Conservation (phyloP, 1,140 invertebrate species). For the Portunus trituberculatus region DNA sequence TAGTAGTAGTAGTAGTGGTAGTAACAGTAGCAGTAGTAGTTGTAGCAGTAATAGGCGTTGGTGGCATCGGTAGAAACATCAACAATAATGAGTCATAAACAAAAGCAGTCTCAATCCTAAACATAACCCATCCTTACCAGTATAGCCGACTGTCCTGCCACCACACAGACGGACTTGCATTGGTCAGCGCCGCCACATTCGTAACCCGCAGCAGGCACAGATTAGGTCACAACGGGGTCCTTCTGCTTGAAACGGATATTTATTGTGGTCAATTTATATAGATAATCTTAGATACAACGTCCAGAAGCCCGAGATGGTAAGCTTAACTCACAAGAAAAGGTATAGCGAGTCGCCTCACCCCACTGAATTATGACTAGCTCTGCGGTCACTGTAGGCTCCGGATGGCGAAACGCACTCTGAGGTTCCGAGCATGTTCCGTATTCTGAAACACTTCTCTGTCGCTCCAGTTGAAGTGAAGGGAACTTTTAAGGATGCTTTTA, state of each 20-base stretch:
- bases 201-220: background rate
- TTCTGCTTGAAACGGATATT: background rate
- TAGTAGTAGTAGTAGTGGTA: too few species aligned
- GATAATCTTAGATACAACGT: background rate
- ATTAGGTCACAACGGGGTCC: background rate
- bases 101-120: too few species aligned
- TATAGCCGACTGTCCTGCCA: background rate
- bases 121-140: too few species aligned
- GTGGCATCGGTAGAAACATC: too few species aligned
- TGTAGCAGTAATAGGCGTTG: too few species aligned
- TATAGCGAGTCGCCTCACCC: background rate
- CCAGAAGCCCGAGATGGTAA: background rate
- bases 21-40: too few species aligned
- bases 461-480: too few species aligned
- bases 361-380: background rate
- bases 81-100: too few species aligned
- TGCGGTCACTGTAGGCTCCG: background rate
- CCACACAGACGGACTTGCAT: background rate
- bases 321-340: background rate
- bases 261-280: conserved; percentile 15
- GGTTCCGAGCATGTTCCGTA: background rate
- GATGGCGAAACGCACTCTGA: background rate
- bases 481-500: too few species aligned
- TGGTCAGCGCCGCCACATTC: background rate
- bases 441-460: too few species aligned